Base-by-base conservation (phyloP, 2,888 invertebrate species). In the Tiliacea citrago region DNA sequence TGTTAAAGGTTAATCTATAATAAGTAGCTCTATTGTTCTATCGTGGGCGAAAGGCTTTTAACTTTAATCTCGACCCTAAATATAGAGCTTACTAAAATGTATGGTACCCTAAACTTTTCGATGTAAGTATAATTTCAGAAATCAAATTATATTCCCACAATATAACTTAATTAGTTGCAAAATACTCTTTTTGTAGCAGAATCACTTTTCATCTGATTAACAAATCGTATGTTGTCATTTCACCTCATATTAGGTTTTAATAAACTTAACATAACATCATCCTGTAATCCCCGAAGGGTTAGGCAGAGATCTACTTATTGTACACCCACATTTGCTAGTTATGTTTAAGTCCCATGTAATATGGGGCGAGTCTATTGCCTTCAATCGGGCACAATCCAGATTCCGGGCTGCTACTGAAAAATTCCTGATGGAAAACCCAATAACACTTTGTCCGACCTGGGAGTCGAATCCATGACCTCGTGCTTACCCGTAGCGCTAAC, bases 41-140 rank as follows among this genome's bases (percentile, higher is more conserved):
- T 42, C 39, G 65, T 53, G 39, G 58, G 58, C 39, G 51, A 65
- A 63, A 16, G 47, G 66, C 42, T 82, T 70, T 10, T 21, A 58
- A 63, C n/a, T 82, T 77, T 49, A 82, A 82, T 65, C 77, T 76
- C 47, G 47, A 55, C 66, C 77, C 60, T 77, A 60, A 60, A 77
- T 76, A 60, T 60, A 77, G 65, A 74, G 65, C 77, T 58, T 39
- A n/a, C 29, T 58, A 13, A 60, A 77, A 82, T 47, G 65, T 65
- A 24, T 21, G 35, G 53, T n/a, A 21, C 53, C 67, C 42, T 18
- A 77, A 77, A 82, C 53, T 77, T 77, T 53, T 53, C 12, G 16
- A 42, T 61, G 29, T 9, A 51, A 13, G 53, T 29, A 12, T 58
- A 49, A 74, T 74, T 81, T 55, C 18, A 1, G 8, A n/a, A 74